phyloP scores from a whole-genome alignment of 2,888 invertebrate species.

The Drosophila pullipes region DNA sequence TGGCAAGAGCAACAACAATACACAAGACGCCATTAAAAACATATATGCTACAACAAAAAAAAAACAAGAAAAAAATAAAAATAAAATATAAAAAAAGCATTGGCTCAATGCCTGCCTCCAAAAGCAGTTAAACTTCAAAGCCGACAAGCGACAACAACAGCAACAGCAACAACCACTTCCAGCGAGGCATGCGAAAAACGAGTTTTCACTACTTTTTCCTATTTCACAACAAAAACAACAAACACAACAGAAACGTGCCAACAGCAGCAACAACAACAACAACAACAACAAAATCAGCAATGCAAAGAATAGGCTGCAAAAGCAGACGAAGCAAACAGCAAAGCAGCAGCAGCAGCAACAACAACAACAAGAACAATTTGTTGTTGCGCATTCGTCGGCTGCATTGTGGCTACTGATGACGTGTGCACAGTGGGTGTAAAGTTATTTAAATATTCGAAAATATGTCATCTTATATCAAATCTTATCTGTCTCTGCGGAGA shows the following conservation, averaged over 20 bases:
- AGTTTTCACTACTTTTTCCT: conserved; percentile 80
- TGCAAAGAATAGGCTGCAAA: conserved; percentile 46
- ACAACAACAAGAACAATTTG: too few species aligned
- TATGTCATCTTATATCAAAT: not conserved
- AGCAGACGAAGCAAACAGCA: conserved; percentile 33
- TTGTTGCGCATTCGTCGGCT: conserved; percentile 13
- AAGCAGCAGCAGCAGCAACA: not conserved
- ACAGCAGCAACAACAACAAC: conserved; percentile 27
- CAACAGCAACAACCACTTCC: conserved; percentile 26
- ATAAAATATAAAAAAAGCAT: conserved; percentile 8
- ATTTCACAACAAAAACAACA: conserved; percentile 53
- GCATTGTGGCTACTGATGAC: conserved; percentile 48
- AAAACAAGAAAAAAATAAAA: too few species aligned
- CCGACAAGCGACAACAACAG: conserved; percentile 40
- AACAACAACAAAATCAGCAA: conserved; percentile 21
- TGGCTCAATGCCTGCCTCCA: conserved; percentile 58
- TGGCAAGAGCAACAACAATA: conserved; percentile 41
- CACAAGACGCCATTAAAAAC: conserved; percentile 39
- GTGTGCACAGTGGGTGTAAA: conserved; percentile 50
- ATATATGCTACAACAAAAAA: conserved; percentile 12
- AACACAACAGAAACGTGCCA: conserved; percentile 46
- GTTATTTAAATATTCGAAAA: not conserved
- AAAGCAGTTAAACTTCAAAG: conserved; percentile 78
- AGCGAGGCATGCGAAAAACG: conserved; percentile 55
- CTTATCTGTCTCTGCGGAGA: not conserved